phyloP scores from a whole-genome alignment of 2,888 invertebrate genomes.

The Heliconius charithonia region DNA sequence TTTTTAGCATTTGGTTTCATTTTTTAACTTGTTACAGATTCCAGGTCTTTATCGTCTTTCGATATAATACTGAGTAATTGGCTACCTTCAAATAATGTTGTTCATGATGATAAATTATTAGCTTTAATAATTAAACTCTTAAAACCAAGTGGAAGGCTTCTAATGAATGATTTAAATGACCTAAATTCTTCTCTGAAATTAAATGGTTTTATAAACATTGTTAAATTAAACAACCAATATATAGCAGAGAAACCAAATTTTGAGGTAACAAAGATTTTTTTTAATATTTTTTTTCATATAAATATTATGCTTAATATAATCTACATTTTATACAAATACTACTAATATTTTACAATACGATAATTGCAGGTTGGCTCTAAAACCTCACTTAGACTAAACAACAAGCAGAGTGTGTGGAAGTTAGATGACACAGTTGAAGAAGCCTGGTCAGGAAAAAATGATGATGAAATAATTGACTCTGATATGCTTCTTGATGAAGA shows the following conservation, averaged over 20 bases:
- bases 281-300: not conserved
- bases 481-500: constrained; percentile 94
- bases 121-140: constrained; percentile 84
- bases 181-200: constrained; percentile 83
- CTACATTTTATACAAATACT: not conserved
- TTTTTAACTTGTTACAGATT: constrained; percentile 69
- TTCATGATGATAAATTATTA: constrained; percentile 75
- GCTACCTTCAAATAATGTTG: constrained; percentile 69
- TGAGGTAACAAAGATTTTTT: constrained; percentile 75
- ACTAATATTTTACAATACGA: not conserved
- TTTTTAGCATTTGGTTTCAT: not conserved
- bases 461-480: constrained; percentile 92
- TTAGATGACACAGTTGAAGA: constrained; percentile 87
- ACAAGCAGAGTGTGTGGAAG: constrained; percentile 86
- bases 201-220: constrained; percentile 85
- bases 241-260: constrained; percentile 87
- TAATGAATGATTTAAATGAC: constrained; percentile 77
- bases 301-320: not conserved
- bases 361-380: constrained; percentile 75
- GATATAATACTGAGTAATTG: constrained; percentile 85
- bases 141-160: constrained; percentile 85
- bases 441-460: constrained; percentile 81
- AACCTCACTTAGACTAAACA: constrained; percentile 68
- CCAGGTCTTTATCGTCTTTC: constrained; percentile 83
- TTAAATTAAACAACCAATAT: constrained; percentile 59